Base-by-base conservation (phyloP, 2,888 invertebrate genomes). In the Labia minor region DNA sequence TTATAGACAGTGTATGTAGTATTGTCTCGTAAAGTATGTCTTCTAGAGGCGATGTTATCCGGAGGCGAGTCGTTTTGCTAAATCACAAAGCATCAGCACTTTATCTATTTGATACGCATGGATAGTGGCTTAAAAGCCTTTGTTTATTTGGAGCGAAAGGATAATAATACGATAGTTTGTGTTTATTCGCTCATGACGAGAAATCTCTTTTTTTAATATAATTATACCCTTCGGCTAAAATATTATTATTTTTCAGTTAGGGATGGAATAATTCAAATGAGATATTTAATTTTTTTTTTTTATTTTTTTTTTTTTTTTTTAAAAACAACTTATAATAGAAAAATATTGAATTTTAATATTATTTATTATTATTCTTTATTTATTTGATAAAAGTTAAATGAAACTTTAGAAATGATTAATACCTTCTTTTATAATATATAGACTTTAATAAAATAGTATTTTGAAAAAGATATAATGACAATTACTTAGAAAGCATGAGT, bases 21-120 rank as follows among this genome's bases (percentile, higher is more conserved):
- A 49, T 49, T 49, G 49, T 49, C n/a, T 49, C 49, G 49, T 49
- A 49, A 49, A 49, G n/a, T 49, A 49, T 49, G 49, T 49, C 49
- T 49, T 11, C 49, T 2, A n/a, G 49, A 49, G 14, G 3, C 49
- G 49, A 4, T 49, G 49, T 49, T 49, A 49, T 49, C 49, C 49
- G 49, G 2, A 49, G 49, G 49, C 49, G 49, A 49, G n/a, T 49
- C 16, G n/a, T 49, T 49, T 49, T 49, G 49, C 49, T 49, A 49
- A 49, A 49, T 49, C 49, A 49, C 49, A 49, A 49, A 49, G 49
- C 49, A 49, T 49, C 49, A 49, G 49, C 49, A 49, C 49, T 49
- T 49, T 49, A 49, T 49, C 49, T 49, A 49, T 49, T 49, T 49
- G 49, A 49, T 49, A 49, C 49, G 49, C 49, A 49, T 49, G 49